Evolutionary conservation across 2,797 vertebrate genomes (phyloP), one percentile per base, ranked within the genome.

Genomic region (Acanthurus tractus): DNA sequence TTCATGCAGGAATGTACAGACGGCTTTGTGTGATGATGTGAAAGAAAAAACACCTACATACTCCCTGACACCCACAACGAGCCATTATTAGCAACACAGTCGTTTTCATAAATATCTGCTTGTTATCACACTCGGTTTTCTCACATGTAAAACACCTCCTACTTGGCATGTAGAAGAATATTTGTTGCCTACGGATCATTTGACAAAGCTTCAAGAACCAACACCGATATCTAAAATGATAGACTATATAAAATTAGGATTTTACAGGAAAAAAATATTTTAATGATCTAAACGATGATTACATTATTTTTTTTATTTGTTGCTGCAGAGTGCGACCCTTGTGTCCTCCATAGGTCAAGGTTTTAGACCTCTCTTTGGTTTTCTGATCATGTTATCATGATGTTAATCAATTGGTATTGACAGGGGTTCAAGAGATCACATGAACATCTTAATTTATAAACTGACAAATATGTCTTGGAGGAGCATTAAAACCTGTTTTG

Each of bases 81-180:
- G 79, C 64, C 11, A 40, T 87, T 87, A 93, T 90, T 90, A 92
- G 84, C 79, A 85, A 81, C 78, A 57, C 56, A 58, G 70, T 29
- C 22, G 62, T 81, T 66, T 83, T 78, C 76, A 84, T 88, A 85
- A 85, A 90, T 85, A 76, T 79, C 63, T 4, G 58, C 84, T 84
- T 79, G 57, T 80, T 83, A 82, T 83, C 74, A 78, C 78, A 58
- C 50, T 61, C 70, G 0, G 53, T 67, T 80, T 71, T 74, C 61
- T 78, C 68, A 61, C 63, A 63, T 68, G 58, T 75, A 63, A n/a
- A 20, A 38, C 8, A 55, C 65, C 63, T 57, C 10, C 46, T 49
- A 9, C 64, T 56, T 71, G 40, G 56, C 59, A 63, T 63, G 18
- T 18, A 25, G 52, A 70, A n/a, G 6, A 65, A 80, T 59, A 67